Conservation (phyloP, 1,140 invertebrate genomes). For the Listronotus bonariensis region DNA sequence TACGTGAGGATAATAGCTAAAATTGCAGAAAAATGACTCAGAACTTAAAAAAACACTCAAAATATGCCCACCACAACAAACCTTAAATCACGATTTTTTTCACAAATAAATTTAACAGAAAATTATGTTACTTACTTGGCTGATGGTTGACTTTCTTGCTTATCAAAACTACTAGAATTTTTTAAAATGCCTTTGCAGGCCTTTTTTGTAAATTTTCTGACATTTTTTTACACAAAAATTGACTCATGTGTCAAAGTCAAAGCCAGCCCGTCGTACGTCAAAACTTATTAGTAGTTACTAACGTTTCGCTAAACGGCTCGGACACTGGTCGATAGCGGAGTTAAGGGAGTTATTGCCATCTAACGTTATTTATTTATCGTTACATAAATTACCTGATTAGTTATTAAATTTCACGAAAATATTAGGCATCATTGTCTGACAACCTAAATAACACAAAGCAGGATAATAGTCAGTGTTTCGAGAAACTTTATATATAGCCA, state of each 20-base stretch:
- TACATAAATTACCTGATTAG: too few species aligned
- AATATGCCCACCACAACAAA: neutral
- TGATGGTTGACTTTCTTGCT: conserved; percentile 62
- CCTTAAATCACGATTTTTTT: neutral
- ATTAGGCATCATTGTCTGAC: too few species aligned
- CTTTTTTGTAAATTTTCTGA: conserved; percentile 63
- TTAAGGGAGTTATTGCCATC: neutral
- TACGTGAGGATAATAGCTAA: too few species aligned
- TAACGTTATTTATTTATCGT: too few species aligned
- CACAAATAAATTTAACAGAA: too few species aligned
- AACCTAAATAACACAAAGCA: too few species aligned
- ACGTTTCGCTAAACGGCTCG: neutral
- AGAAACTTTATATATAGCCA: too few species aligned
- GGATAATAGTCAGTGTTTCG: too few species aligned
- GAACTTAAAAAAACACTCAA: neutral
- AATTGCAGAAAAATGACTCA: conserved; percentile 7
- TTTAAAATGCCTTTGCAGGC: conserved; percentile 92
- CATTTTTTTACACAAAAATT: conserved; percentile 43
- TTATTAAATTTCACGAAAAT: too few species aligned
- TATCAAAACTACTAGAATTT: conserved; percentile 86
- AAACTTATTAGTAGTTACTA: neutral
- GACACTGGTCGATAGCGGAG: neutral
- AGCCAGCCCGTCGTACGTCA: conserved; percentile 1
- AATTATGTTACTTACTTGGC: conserved; percentile 41
- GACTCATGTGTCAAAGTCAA: conserved; percentile 10